Conservation (phyloP, 2,888 invertebrate genomes). For the Trachelus stipa region DNA sequence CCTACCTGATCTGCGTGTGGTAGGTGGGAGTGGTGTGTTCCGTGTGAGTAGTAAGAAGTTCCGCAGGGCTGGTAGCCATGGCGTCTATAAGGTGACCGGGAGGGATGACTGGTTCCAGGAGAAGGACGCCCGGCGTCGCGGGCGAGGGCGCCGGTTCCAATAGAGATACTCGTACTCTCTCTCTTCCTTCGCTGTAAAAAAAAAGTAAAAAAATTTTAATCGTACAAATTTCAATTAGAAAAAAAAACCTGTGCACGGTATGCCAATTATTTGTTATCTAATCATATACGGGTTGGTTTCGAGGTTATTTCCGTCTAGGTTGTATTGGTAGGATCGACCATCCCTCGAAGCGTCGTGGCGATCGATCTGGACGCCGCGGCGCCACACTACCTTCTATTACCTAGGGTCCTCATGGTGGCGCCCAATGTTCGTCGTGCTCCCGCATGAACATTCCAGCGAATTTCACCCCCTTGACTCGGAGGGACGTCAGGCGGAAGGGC, state of each 20-base stretch:
- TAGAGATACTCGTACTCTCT: conserved; percentile 64
- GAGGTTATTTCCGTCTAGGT: neutral
- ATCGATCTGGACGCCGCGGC: conserved; percentile 45
- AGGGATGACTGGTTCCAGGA: conserved; percentile 58
- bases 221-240: too few relatives aligned
- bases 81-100: conserved; percentile 51
- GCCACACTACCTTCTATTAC: conserved; percentile 20
- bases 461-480: neutral
- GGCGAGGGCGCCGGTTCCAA: conserved; percentile 62
- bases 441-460: neutral
- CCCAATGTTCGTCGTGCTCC: too few relatives aligned
- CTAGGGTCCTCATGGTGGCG: too few relatives aligned
- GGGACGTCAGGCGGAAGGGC: too few relatives aligned
- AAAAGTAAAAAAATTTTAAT: conserved; percentile 19
- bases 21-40: conserved; percentile 64
- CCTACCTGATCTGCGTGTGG: conserved; percentile 63
- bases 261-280: neutral
- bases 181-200: conserved; percentile 62
- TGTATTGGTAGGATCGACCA: neutral
- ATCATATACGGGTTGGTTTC: neutral
- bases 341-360: neutral
- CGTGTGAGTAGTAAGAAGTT: conserved; percentile 63
- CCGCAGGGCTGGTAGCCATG: conserved; percentile 59
- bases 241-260: neutral
- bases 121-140: conserved; percentile 62